Base-by-base conservation (phyloP, 1,140 invertebrate species). In the Pissodes strobi region DNA sequence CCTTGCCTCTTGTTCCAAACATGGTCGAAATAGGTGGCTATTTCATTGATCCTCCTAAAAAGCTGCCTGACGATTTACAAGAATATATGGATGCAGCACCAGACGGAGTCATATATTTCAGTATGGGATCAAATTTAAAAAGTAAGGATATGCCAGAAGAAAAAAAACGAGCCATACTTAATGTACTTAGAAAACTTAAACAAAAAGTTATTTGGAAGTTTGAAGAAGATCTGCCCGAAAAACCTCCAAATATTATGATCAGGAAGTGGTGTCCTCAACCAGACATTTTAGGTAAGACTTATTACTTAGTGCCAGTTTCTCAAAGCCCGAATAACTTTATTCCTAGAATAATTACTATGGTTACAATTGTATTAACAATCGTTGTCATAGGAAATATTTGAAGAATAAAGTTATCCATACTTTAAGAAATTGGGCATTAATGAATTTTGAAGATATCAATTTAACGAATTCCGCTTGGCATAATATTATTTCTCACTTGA, bases 231-330 rank as follows among this genome's bases (percentile, higher is more conserved):
- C 38, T 85, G 60, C 72, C 81, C 0, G 76, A 82, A 12, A 79
- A 86, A 63, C 84, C 86, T 8, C 75, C 81, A 48, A 90, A 90
- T 77, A 79, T 90, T 34, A 81, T 83, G 66, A 72, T 86, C 4
- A 75, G 80, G 12, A 83, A 83, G 69, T 90, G 88, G 88, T 70
- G 88, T 65, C 88, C 88, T 1, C 88, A 90, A 75, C 80, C 84
- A 8, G 87, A 87, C 62, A 85, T 89, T 70, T 79, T 90, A 57
- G 85, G 87, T 84, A 79, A 81, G n/a, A n/a, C n/a, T n/a, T n/a
- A n/a, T n/a, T n/a, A n/a, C n/a, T n/a, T n/a, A n/a, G n/a, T n/a
- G n/a, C n/a, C n/a, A n/a, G n/a, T n/a, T n/a, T n/a, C n/a, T n/a
- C n/a, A n/a, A n/a, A n/a, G n/a, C n/a, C n/a, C n/a, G n/a, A n/a